phyloP scores from a whole-genome alignment of 2,113 vertebrate species.

The Anseranas semipalmata region DNA sequence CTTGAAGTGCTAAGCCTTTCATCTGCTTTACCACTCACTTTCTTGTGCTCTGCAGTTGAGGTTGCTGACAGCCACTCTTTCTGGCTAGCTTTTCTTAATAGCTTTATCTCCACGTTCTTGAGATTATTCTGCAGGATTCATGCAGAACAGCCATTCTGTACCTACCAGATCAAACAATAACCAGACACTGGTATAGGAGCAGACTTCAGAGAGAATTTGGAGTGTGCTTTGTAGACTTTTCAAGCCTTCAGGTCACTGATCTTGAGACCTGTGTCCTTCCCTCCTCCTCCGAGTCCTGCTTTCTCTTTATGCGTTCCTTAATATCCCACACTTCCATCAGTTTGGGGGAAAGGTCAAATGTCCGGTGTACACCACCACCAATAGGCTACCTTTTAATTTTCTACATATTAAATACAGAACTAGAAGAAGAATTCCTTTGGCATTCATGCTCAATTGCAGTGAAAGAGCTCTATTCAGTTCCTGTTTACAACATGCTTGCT shows the following conservation, averaged over 20 bases:
- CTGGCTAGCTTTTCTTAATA: neutral
- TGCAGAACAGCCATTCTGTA: neutral
- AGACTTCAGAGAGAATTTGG: neutral
- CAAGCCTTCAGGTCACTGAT: neutral
- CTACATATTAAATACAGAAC: neutral
- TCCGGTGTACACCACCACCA: neutral
- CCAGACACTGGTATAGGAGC: neutral
- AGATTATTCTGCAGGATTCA: neutral
- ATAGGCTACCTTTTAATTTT: neutral
- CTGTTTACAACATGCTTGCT: neutral
- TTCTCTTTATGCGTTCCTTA: neutral
- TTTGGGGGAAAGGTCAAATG: neutral
- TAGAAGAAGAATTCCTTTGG: neutral
- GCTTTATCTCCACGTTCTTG: neutral
- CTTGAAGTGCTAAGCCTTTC: neutral
- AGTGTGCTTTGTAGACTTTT: neutral
- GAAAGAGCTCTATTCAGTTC: neutral
- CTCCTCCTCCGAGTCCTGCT: rapidly evolving
- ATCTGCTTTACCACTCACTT: neutral
- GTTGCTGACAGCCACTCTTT: neutral
- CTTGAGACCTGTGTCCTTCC: neutral
- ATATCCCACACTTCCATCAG: neutral
- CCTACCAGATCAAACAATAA: neutral
- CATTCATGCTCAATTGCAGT: neutral
- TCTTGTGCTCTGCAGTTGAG: neutral